phyloP scores from a whole-genome alignment of 2,888 invertebrate species.

The Tenthredo mesomela region DNA sequence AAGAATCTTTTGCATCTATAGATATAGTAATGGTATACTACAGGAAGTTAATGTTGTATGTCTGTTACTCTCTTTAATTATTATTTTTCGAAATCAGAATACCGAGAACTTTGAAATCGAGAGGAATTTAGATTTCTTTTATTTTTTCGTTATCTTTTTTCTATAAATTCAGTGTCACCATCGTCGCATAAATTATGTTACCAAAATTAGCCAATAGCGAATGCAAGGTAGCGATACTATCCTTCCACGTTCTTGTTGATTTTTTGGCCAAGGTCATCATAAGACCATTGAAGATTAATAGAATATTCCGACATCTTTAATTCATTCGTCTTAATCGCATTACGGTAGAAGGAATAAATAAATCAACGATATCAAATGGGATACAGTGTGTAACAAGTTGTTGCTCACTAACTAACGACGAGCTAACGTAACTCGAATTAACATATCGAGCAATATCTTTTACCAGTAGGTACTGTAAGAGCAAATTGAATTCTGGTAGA shows the following conservation, averaged over 20 bases:
- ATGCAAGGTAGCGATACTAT: neutral
- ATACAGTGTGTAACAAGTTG: slow-evolving; percentile 31
- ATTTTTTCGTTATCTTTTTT: neutral
- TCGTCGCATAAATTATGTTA: neutral
- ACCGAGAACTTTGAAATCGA: slow-evolving; percentile 9
- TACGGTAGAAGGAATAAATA: neutral
- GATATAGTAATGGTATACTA: neutral
- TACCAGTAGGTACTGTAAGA: neutral
- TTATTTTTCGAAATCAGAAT: neutral
- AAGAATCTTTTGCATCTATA: slow-evolving; percentile 13
- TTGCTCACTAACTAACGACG: neutral
- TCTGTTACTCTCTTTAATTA: neutral
- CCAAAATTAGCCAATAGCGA: slow-evolving; percentile 24
- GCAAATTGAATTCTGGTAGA: neutral
- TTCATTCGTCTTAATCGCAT: slow-evolving; percentile 2
- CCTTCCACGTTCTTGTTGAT: neutral
- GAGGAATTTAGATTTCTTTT: slow-evolving; percentile 20
- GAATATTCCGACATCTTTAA: neutral
- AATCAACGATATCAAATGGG: neutral
- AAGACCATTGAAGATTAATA: neutral
- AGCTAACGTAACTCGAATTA: slow-evolving; percentile 46
- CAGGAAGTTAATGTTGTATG: neutral
- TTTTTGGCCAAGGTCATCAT: slow-evolving; percentile 5
- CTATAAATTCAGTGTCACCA: slow-evolving; percentile 11
- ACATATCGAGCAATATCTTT: slow-evolving; percentile 39